Evolutionary conservation across 2,797 vertebrate species (phyloP), one percentile per base, ranked within the genome.

Genomic region (Merluccius polli): DNA sequence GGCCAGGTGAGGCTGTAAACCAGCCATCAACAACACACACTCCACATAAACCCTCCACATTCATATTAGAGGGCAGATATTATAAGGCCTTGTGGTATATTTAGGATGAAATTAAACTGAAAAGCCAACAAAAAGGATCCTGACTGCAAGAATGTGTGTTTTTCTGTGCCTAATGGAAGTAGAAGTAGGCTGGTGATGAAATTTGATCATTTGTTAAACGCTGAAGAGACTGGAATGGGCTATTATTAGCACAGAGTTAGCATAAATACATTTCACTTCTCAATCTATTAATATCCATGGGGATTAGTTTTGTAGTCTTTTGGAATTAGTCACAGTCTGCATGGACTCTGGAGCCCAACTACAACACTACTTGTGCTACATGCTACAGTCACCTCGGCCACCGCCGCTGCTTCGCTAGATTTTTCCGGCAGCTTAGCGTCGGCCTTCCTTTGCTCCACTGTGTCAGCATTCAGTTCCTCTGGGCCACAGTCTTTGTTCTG

Each of bases 301-400:
- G 38, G 35, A 4, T 67, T 24, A 2, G 10, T 48, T 21, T 13
- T 71, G 36, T 44, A 32, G 67, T 36, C 67, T n/a, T 44, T 72
- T 41, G 7, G 3, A 38, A 13, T 35, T 4, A 71, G 38, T 24
- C 24, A 71, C 32, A 21, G 32, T 18, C 30, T 33, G 21, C 31
- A 21, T n/a, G 33, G 69, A 30, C 30, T 75, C 74, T 75, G 32
- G 21, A n/a, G 30, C 1, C n/a, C 36, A 29, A 31, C 36, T 52
- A 32, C 13, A 24, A 16, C 24, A 77, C 76, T 80, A 87, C 69
- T 72, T 41, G 44, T 81, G 73, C 84, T 86, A 86, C 32, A 73
- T 71, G 70, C 81, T 86, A 85, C 48, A 73, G 82, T 94, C 92
- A 94, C 91, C 92, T 94, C 88, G 92, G 91, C 91, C 70, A 85